phyloP scores from a whole-genome alignment of 2,888 invertebrate genomes.

The Thymelicus acteon region DNA sequence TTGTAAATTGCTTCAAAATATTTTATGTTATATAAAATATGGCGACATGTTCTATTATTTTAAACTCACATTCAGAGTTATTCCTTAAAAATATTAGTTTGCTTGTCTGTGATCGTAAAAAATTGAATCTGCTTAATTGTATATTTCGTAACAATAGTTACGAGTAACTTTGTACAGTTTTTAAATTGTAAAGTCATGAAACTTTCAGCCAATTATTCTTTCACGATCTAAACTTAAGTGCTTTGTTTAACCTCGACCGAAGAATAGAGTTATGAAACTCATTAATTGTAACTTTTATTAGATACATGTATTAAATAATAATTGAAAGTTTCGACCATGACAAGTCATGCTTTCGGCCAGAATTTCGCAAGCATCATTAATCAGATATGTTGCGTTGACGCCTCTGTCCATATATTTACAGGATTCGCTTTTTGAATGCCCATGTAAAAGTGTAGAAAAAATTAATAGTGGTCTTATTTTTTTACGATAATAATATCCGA shows the following conservation, averaged over 20 bases:
- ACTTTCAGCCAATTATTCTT: constrained; percentile 1
- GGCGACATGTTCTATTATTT: not conserved
- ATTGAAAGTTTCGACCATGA: too few relatives aligned
- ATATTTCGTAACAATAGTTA: constrained; percentile 8
- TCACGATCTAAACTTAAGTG: not conserved
- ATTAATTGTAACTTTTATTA: not conserved
- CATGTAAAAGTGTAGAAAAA: too few relatives aligned
- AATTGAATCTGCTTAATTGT: constrained; percentile 13
- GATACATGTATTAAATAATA: too few relatives aligned
- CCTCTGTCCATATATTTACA: too few relatives aligned
- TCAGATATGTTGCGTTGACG: too few relatives aligned
- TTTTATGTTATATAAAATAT: not conserved
- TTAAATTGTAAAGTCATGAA: not conserved
- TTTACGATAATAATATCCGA: too few relatives aligned
- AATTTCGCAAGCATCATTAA: too few relatives aligned
- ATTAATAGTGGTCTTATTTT: too few relatives aligned
- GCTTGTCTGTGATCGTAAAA: constrained; percentile 36
- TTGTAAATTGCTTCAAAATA: not conserved
- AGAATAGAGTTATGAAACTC: not conserved
- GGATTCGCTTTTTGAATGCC: too few relatives aligned
- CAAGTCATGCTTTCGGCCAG: too few relatives aligned
- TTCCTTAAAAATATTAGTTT: constrained; percentile 2
- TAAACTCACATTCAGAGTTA: not conserved
- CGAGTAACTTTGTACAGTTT: not conserved
- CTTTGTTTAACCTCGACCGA: constrained; percentile 9